Evolutionary conservation across 1,140 invertebrate species (phyloP), one percentile per base, ranked within the genome.

Genomic region (Drosophila athabasca): DNA sequence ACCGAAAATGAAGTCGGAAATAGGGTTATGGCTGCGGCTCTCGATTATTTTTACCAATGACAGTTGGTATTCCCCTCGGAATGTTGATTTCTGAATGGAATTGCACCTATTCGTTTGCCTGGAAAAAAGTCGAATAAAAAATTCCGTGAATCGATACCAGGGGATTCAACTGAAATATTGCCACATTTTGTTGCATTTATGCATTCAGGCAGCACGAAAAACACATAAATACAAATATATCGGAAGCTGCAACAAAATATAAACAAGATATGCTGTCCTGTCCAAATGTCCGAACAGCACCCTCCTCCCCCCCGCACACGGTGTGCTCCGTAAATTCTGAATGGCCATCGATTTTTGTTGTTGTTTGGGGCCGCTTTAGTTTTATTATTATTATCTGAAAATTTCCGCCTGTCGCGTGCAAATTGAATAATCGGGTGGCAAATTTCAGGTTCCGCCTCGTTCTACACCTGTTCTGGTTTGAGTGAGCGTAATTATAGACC

Each of bases 351-450:
- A 64, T 73, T 73, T 58, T 72, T 57, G 17, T 19, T 19, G 17
- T 55, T 1, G 3, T 24, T 11, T 9, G 13, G n/a, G 17, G 11
- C 6, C 31, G 54, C 60, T 64, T 68, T 76, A 76, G 67, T 66
- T 77, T 69, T 66, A 78, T 77, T 70, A 76, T 62, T 67, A 83
- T 84, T 80, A 81, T 76, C 59, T 65, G 55, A 65, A 66, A 66
- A 13, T 54, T 82, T 69, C 55, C 62, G 61, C 24, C 22, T 60
- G 52, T 19, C 45, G 68, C 64, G 62, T 64, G 60, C 49, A 79
- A 83, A 79, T 83, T 76, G 67, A 75, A 83, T 84, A 72, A 79
- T 76, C 59, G 62, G 59, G 41, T 61, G 60, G 46, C 59, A 76
- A 83, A 76, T 71, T 70, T 35, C 57, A 69, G 69, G 69, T 58